A percentile compares a stretch with the other conserved stretches of the same genome.
These are phyloP conservation scores for Chelmon rostratus DNA, from an alignment of 2,797 vertebrate genomes.

Conservation along the genomic window DNA sequence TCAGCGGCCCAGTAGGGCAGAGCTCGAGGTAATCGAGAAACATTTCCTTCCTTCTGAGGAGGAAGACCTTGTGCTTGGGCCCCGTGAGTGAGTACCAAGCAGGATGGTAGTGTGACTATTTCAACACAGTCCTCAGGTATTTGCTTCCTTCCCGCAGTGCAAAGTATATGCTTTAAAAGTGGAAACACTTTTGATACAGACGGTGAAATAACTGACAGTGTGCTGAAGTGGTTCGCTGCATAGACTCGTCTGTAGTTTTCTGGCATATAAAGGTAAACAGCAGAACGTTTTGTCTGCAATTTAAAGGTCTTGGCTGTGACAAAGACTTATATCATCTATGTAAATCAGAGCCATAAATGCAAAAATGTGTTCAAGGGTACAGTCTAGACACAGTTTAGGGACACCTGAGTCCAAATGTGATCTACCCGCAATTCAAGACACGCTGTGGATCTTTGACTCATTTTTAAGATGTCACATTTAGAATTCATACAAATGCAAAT, in stretches of 20 bases:
- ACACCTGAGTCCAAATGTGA: background rate
- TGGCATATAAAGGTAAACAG: constrained; percentile 6
- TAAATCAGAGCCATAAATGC: constrained; percentile 12
- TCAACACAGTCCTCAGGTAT: constrained; percentile 26
- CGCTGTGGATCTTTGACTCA: background rate
- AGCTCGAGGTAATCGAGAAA: constrained; percentile 39
- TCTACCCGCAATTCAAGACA: background rate
- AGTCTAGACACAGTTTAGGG: constrained; percentile 34
- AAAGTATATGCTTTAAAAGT: constrained; percentile 41
- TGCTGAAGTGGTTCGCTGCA: constrained; percentile 1
- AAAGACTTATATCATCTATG: constrained; percentile 5
- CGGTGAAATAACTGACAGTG: constrained; percentile 10
- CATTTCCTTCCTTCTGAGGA: constrained; percentile 22
- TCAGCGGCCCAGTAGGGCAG: constrained; percentile 38
- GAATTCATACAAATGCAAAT: constrained; percentile 23
- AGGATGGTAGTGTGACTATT: constrained; percentile 10
- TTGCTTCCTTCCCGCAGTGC: constrained; percentile 30
- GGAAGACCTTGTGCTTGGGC: constrained; percentile 36
- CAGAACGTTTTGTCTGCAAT: constrained; percentile 8
- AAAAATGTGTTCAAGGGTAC: constrained; percentile 23
- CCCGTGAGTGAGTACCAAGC: constrained; percentile 6
- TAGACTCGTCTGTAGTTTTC: background rate
- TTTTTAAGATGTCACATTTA: constrained; percentile 1
- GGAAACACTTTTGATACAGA: constrained; percentile 26
- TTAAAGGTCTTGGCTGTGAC: constrained; percentile 12